Evolutionary conservation across 2,113 vertebrate species (phyloP), one percentile per base, ranked within the genome.

Genomic region (Brachypteracias leptosomus): DNA sequence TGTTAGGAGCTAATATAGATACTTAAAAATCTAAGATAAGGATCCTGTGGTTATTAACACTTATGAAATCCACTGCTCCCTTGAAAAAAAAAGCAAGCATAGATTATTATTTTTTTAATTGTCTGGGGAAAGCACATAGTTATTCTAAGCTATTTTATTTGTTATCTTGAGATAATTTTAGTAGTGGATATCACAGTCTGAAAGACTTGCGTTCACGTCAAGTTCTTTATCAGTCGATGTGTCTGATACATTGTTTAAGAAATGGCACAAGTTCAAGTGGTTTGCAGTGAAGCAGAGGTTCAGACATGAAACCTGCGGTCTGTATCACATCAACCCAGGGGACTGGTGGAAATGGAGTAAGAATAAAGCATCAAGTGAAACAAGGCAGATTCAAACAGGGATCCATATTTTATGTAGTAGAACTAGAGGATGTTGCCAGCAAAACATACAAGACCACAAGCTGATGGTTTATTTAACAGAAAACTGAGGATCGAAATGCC

Each of bases 221-320:
- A 73, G 49, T 68, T 84, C 55, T 40, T 62, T 71, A 10, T 47
- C 36, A 63, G 49, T 47, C 1, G 1, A 70, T 13, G 29, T 12
- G 18, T 78, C 20, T 83, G 47, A 88, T 73, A 35, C 5, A 55
- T 68, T 74, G 36, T 88, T 84, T 63, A 91, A 58, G 61, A 74
- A 46, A 88, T 74, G 25, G 15, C 49, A 68, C 13, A 49, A 58
- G 18, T 84, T 94, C 61, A 52, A 63, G 54, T 18, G 11, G 33
- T 68, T 74, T 83, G 47, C 47, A 67, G 54, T 0, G 1, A 51
- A 67, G 47, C 42, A 67, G 77, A 28, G 36, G 40, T 78, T 94
- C 0, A 1, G 42, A 57, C 5, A 11, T 21, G 42, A 78, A 73
- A 62, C 33, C 72, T 33, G 26, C 0, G 0, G 54, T 62, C 72